Evolutionary conservation across 2,888 invertebrate genomes (phyloP).

Genomic region (Glaucopsyche alexis): DNA sequence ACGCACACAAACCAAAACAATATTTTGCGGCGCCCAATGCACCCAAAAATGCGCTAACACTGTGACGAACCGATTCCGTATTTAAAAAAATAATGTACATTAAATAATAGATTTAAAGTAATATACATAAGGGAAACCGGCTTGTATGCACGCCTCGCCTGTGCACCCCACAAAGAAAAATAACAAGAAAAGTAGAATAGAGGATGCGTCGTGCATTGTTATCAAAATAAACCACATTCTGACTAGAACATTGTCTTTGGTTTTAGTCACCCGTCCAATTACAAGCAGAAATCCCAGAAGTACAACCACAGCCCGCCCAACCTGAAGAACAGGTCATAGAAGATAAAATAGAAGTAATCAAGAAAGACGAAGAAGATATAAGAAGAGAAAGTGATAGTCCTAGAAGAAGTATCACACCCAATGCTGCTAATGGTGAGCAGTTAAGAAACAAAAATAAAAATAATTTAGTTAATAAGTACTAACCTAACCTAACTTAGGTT

Average conservation of each 20-base stretch:
- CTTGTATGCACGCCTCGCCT: no score
- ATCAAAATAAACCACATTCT: background rate
- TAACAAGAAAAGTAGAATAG: no score
- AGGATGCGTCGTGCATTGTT: no score
- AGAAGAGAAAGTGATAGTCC: slow-evolving; percentile 71
- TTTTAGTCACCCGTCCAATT: slow-evolving; percentile 56
- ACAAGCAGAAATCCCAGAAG: slow-evolving; percentile 55
- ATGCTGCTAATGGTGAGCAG: slow-evolving; percentile 65
- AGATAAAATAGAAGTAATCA: slow-evolving; percentile 48
- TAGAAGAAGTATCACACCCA: slow-evolving; percentile 70
- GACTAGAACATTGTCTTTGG: background rate
- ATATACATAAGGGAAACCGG: no score
- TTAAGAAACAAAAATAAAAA: background rate
- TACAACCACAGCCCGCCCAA: slow-evolving; percentile 44
- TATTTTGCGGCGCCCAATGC: no score
- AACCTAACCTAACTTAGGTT: no score
- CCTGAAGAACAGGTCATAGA: slow-evolving; percentile 41
- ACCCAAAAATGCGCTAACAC: no score
- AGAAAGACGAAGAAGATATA: slow-evolving; percentile 66
- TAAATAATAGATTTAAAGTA: no score
- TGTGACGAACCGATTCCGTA: no score
- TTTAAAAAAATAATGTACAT: no score
- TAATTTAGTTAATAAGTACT: background rate
- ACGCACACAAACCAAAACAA: no score
- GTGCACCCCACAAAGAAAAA: no score